Conservation (phyloP, 2,888 invertebrate species). For the Harpagoxenus sublaevis region DNA sequence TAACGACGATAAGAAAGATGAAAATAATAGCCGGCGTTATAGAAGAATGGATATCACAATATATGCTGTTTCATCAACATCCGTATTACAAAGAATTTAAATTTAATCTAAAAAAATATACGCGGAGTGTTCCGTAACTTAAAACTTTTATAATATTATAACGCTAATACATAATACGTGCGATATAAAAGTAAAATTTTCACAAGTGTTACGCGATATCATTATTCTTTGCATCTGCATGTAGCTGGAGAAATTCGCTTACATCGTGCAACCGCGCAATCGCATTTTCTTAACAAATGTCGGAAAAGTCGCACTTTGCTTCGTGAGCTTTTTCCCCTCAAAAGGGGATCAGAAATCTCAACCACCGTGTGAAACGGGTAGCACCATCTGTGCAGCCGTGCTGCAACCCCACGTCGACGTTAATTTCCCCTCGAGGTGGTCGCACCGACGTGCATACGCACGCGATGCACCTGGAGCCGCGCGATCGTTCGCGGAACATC, state of each 20-base stretch:
- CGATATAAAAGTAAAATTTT: neutral
- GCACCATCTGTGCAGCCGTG: conserved; percentile 79
- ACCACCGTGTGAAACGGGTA: conserved; percentile 68
- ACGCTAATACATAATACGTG: neutral
- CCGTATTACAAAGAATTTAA: neutral
- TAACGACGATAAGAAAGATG: conserved; percentile 26
- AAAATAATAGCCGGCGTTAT: neutral
- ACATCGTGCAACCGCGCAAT: neutral
- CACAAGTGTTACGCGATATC: conserved; percentile 1
- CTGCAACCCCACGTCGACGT: conserved; percentile 71
- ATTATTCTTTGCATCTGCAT: neutral
- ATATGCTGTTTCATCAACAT: neutral
- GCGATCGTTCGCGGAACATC: conserved; percentile 23
- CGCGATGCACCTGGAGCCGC: conserved; percentile 42
- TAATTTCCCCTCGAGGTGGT: conserved; percentile 32
- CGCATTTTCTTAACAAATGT: neutral
- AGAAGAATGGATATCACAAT: neutral
- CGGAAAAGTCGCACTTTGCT: neutral
- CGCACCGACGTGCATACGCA: conserved; percentile 36
- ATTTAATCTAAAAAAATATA: neutral
- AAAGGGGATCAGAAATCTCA: neutral
- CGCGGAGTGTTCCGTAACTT: neutral
- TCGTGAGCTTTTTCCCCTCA: neutral
- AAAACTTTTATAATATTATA: neutral
- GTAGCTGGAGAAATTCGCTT: neutral